Evolutionary conservation across 30 jellyfish, hydroid and myxozoan species (phyloP).

Genomic region (Turritopsis dohrnii): DNA sequence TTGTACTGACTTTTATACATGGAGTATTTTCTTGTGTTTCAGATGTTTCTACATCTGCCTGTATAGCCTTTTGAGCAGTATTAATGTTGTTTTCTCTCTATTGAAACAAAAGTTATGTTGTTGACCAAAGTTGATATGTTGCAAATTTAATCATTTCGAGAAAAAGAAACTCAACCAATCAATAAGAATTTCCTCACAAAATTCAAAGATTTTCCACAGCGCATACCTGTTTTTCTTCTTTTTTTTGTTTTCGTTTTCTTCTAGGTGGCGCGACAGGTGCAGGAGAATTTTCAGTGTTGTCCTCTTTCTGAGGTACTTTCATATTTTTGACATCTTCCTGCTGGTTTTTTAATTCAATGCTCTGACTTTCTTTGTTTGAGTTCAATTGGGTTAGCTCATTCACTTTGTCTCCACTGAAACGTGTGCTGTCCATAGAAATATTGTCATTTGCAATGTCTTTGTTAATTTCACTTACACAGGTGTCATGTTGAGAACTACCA

Average conservation of each 20-base stretch:
- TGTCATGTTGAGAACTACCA: neutral
- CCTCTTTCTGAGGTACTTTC: neutral
- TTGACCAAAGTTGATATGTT: no score
- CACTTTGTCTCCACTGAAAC: neutral
- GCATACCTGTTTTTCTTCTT: constrained; percentile 28
- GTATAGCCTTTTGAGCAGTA: neutral
- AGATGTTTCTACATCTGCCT: neutral
- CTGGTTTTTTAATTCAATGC: neutral
- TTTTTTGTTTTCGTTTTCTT: constrained; percentile 63
- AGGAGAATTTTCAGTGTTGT: constrained; percentile 19
- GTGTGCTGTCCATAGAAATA: neutral
- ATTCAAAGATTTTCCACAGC: no score
- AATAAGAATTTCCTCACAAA: no score
- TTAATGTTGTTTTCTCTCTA: neutral
- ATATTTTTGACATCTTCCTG: neutral
- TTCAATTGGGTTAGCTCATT: neutral
- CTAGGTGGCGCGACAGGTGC: constrained; percentile 95
- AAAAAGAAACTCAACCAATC: no score
- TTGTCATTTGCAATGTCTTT: neutral
- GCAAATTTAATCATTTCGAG: no score
- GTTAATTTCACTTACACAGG: no score
- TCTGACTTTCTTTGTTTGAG: neutral
- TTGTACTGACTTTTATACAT: constrained; percentile 53
- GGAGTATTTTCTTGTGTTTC: constrained; percentile 40
- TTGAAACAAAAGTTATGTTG: neutral